Evolutionary conservation across 2,888 invertebrate genomes (phyloP), one percentile per base, ranked within the genome.

Genomic region (Saturnia pavonia): DNA sequence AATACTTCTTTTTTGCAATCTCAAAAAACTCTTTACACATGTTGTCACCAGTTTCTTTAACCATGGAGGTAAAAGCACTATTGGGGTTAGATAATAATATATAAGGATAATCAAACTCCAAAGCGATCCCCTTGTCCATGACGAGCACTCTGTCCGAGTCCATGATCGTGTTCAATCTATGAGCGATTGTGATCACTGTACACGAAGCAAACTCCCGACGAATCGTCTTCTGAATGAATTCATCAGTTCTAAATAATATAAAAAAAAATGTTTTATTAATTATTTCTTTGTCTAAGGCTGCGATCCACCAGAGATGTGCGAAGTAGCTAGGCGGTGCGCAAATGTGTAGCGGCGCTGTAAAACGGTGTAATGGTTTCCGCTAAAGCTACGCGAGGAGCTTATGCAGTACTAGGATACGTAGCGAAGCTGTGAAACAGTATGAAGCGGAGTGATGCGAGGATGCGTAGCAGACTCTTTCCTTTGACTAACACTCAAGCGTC

Each of bases 181-280:
- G 98, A 4, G 98, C 98, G 48, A 98, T 97, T 0, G 98, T 98
- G 27, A 98, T 89, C 16, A 98, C 98, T 0, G 98, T 98, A 85
- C 97, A 98, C 0, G 95, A 83, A 9, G 94, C 91, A 82, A 98
- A 98, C 86, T 97, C 96, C 11, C 92, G 93, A 48, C 97, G 94
- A 66, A 98, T 97, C 0, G 98, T 97, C 77, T 94, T 94, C 85
- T 98, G 98, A 77, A 98, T 98, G 57, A 98, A 89, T 0, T 94
- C 95, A 85, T 98, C 98, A 11, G 93, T 94, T 76, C 93, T 94
- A 84, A 43, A 72, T 69, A 22, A 19, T 11, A 6, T 63, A 14
- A 67, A 16, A 48, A n/a, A 51, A 51, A n/a, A 1, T 1, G 1
- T 48, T 48, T 51, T 19, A 19, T 51, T 51, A n/a, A 7, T n/a